A percentile compares a stretch with the other conserved stretches of the same genome.
Conservation (phyloP, 2,113 vertebrate species). For the Nyctibius bracteatus region DNA sequence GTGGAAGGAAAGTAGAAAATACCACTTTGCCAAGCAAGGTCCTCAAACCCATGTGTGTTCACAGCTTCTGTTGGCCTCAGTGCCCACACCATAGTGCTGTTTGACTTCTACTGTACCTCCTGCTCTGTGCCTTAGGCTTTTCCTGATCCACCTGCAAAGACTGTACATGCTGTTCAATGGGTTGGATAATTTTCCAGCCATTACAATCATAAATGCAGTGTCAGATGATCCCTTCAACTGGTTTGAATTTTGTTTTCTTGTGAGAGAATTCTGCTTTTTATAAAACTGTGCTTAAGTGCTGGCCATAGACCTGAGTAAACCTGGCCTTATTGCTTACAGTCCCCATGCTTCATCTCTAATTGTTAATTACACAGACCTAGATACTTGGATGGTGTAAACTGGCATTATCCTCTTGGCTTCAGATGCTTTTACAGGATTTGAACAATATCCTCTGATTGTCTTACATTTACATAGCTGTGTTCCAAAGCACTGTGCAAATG, state of each 20-base stretch:
- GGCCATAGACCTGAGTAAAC: background rate
- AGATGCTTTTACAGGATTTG: background rate
- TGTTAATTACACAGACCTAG: background rate
- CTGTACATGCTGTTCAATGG: background rate
- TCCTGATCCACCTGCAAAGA: constrained; percentile 13
- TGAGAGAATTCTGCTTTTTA: background rate
- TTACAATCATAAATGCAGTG: background rate
- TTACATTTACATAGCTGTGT: constrained; percentile 15
- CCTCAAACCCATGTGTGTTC: background rate
- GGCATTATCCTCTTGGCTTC: background rate
- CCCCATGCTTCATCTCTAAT: background rate
- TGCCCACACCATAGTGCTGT: background rate
- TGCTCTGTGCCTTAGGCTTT: background rate
- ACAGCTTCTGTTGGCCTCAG: background rate
- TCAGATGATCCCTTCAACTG: background rate
- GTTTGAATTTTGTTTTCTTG: background rate
- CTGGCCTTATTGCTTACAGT: background rate
- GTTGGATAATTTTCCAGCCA: background rate
- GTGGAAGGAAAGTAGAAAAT: background rate
- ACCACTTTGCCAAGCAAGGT: background rate
- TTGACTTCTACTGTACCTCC: background rate
- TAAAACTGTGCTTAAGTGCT: background rate
- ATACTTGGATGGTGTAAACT: background rate
- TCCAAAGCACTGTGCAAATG: constrained; percentile 28
- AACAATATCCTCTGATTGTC: background rate